phyloP scores from a whole-genome alignment of 2,888 invertebrate genomes.

The Cistogaster globosa region DNA sequence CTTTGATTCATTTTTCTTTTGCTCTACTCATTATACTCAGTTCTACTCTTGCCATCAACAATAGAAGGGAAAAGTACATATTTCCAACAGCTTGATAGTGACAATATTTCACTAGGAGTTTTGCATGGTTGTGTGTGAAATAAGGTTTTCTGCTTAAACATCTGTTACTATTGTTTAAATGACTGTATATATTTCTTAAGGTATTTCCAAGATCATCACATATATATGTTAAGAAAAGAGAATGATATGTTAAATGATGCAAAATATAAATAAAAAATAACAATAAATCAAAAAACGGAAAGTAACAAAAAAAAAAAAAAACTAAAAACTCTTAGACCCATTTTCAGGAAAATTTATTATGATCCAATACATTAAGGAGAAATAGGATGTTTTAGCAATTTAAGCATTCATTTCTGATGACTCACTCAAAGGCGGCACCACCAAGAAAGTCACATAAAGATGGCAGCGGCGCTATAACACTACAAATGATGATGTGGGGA shows the following conservation, averaged over 20 bases:
- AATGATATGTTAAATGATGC: slow-evolving; percentile 15
- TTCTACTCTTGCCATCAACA: neutral
- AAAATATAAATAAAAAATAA: neutral
- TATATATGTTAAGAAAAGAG: neutral
- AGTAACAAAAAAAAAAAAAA: no score
- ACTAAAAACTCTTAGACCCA: no score
- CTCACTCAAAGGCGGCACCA: no score
- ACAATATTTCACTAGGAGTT: neutral
- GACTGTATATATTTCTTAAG: neutral
- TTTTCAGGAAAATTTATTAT: no score
- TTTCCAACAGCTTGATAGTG: neutral
- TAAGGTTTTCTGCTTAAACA: neutral
- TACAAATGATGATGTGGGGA: no score
- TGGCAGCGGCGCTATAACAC: no score
- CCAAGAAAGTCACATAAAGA: no score
- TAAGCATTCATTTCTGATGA: no score
- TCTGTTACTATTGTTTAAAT: slow-evolving; percentile 1
- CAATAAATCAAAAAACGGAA: no score
- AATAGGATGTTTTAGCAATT: no score
- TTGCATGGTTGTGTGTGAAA: neutral
- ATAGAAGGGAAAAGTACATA: neutral
- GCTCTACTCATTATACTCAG: neutral
- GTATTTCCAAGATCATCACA: neutral
- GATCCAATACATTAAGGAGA: no score
- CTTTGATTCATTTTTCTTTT: slow-evolving; percentile 15